phyloP scores from a whole-genome alignment of 2,797 vertebrate genomes.

The Leuciscus waleckii region DNA sequence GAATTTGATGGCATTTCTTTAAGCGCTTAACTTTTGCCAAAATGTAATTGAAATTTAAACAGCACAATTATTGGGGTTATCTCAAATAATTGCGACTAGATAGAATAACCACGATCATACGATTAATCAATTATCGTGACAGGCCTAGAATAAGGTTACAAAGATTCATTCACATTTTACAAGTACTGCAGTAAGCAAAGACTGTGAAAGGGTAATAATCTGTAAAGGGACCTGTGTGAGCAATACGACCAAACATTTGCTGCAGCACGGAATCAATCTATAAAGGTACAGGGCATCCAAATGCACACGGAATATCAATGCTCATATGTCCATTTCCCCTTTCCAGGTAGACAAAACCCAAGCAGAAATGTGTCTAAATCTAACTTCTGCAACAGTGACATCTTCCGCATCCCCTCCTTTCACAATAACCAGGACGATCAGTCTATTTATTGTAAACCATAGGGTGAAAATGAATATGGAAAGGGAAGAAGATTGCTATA shows the following conservation, averaged over 20 bases:
- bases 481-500: neutral
- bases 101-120: neutral
- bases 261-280: conserved; percentile 8
- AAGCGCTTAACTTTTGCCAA: neutral
- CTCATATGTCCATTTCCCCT: neutral
- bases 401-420: neutral
- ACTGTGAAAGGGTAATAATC: conserved; percentile 10
- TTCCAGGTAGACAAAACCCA: neutral
- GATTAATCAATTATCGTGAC: neutral
- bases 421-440: neutral
- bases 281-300: neutral
- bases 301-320: conserved; percentile 21
- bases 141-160: neutral
- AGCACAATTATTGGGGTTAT: neutral
- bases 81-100: neutral
- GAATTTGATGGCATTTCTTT: neutral
- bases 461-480: neutral
- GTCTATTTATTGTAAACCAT: neutral
- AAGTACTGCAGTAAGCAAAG: conserved; percentile 6
- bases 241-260: conserved; percentile 18
- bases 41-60: neutral
- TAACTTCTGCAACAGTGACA: neutral
- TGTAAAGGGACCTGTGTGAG: neutral
- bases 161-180: conserved; percentile 12
- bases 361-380: neutral